Conservation (phyloP, 1,140 invertebrate species). For the Drosophila cardini region DNA sequence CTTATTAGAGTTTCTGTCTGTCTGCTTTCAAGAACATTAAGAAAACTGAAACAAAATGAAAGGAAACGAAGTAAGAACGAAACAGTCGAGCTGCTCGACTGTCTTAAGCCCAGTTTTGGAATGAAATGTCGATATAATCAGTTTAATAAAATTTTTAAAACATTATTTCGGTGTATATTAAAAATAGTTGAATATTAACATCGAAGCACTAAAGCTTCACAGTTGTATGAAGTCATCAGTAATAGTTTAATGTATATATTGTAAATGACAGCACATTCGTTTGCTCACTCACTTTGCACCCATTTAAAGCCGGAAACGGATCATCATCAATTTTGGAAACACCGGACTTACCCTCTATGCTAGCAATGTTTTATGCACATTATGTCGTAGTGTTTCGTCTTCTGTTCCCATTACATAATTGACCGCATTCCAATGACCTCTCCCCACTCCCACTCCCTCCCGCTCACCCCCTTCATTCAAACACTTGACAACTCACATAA, state of each 20-base stretch:
- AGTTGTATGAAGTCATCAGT: constrained; percentile 38
- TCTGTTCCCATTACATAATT: constrained; percentile 64
- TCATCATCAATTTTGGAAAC: constrained; percentile 48
- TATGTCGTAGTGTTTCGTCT: background rate
- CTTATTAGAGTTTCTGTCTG: no score
- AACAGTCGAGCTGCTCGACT: no score
- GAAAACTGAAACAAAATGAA: no score
- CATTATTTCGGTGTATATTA: no score
- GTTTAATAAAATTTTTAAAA: no score
- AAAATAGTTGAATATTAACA: no score
- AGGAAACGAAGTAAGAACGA: no score
- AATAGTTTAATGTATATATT: background rate
- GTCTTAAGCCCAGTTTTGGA: no score
- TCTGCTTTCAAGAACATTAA: no score
- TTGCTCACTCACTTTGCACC: constrained; percentile 1
- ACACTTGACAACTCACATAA: background rate
- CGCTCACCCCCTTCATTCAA: no score
- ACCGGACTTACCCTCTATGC: background rate
- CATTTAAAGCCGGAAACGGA: constrained; percentile 52
- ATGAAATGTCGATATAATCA: no score
- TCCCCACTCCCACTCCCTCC: background rate
- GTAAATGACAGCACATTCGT: background rate
- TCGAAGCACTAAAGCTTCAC: constrained; percentile 11
- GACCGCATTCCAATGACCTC: constrained; percentile 57
- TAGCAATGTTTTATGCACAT: background rate